These are phyloP conservation scores for Trissoscelio sp. DNA, from an alignment of 2,888 invertebrate species.

Conservation along the genomic window DNA sequence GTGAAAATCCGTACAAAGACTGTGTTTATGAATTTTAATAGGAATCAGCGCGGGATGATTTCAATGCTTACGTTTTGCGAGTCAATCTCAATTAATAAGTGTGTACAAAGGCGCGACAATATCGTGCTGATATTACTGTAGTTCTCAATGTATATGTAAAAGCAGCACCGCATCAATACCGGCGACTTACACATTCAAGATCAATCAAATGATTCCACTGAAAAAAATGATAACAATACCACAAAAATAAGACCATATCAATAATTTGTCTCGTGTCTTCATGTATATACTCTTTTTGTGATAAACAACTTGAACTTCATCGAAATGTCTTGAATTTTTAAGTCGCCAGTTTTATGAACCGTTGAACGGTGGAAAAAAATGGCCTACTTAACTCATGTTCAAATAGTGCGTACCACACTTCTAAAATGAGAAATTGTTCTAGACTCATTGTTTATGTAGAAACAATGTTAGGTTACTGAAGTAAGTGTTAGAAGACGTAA, in stretches of 20 bases:
- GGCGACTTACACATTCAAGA: slow-evolving; percentile 11
- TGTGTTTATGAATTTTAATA: slow-evolving; percentile 61
- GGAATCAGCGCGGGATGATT: slow-evolving; percentile 34
- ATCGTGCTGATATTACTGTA: slow-evolving; percentile 41
- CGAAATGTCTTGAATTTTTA: not conserved
- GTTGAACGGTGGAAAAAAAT: slow-evolving; percentile 40
- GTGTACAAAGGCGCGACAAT: slow-evolving; percentile 43
- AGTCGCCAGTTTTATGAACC: slow-evolving; percentile 40
- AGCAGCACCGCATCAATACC: slow-evolving; percentile 18
- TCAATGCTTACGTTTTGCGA: slow-evolving; percentile 30
- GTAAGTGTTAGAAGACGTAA: slow-evolving; percentile 29
- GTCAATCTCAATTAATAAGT: slow-evolving; percentile 37
- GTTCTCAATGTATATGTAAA: slow-evolving; percentile 36
- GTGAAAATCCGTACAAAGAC: slow-evolving; percentile 71
- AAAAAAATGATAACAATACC: not conserved
- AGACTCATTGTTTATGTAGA: slow-evolving; percentile 44
- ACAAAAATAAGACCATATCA: not conserved
- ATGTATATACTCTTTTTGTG: not conserved
- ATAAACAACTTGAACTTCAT: too few species aligned
- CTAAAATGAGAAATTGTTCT: slow-evolving; percentile 49
- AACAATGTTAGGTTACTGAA: slow-evolving; percentile 37
- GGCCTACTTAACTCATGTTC: slow-evolving; percentile 70
- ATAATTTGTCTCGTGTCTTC: too few species aligned
- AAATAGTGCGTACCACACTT: slow-evolving; percentile 57
- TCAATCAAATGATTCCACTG: not conserved